These are phyloP conservation scores for Perccottus glenii DNA, from an alignment of 2,113 vertebrate species.

Conservation along the genomic window DNA sequence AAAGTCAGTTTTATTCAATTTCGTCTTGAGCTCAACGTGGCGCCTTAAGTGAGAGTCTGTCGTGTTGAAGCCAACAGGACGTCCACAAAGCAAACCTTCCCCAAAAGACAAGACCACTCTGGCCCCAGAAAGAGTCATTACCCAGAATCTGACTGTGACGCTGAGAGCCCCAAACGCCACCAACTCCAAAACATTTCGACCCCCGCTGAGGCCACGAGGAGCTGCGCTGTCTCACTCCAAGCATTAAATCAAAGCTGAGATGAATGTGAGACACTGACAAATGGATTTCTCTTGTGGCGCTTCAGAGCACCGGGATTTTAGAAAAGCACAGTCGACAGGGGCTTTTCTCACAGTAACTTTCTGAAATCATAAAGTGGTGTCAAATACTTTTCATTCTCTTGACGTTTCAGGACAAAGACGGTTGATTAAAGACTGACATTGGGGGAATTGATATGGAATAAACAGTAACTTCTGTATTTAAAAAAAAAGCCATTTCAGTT, in stretches of 20 bases:
- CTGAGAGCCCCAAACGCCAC: not conserved
- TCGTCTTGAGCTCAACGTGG: not conserved
- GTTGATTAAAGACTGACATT: no score
- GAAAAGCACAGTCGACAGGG: no score
- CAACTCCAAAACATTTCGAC: not conserved
- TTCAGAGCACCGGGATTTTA: no score
- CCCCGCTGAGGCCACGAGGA: not conserved
- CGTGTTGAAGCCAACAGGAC: not conserved
- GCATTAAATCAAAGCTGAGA: not conserved
- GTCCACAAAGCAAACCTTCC: constrained; percentile 25
- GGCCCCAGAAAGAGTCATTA: constrained; percentile 55
- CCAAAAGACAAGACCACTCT: constrained; percentile 23
- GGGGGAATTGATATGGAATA: no score
- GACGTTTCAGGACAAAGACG: no score
- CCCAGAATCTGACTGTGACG: constrained; percentile 30
- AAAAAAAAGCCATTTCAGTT: no score
- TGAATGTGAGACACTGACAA: not conserved
- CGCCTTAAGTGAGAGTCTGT: not conserved
- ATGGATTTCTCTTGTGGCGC: not conserved
- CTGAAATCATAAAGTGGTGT: no score
- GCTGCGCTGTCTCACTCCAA: not conserved
- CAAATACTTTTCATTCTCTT: no score
- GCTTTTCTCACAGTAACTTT: no score
- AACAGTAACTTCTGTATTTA: no score
- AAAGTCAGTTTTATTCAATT: not conserved